Base-by-base conservation (phyloP, 2,888 invertebrate genomes). In the Phortica okadai region DNA sequence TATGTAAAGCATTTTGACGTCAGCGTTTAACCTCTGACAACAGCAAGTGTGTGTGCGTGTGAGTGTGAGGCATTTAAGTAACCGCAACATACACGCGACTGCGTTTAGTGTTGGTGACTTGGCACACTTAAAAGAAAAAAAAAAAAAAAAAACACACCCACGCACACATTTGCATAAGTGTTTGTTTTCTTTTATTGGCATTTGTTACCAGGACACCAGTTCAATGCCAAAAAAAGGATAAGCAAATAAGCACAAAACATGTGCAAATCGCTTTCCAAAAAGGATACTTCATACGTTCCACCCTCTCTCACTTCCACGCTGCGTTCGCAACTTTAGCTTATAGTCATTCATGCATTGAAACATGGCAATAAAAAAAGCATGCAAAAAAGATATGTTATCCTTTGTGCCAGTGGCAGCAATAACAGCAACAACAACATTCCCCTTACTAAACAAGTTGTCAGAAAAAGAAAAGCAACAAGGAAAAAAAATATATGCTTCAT, bases 11-110 rank as follows among this genome's bases (percentile, higher is more conserved):
- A 44, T 56, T 54, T 72, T 54, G 80, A 86, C 85, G 14, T 50
- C 14, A 73, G 77, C 86, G 83, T 87, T 86, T 86, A 86, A 86
- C 88, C 85, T 88, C 88, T 86, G 54, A 33, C 81, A 82, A 76
- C 78, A 78, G 76, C 78, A 73, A 74, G 76, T 78, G 73, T 62
- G 73, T 62, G 69, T 72, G 69, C 42, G 21, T 33, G 33, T 5
- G 33, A 33, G 33, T 33, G 33, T 33, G 33, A 33, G 33, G 33
- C 33, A 33, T 33, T 33, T 33, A 33, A 7, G 25, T 25, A 62
- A 81, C 84, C 82, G 72, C 81, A 85, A 72, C 77, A 25, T 80
- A 79, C 88, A 86, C 88, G 87, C 85, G 85, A 81, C 84, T 79
- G 80, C 88, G 85, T 84, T 85, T 88, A 84, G 86, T 82, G 79